Base-by-base conservation (phyloP, 2,113 vertebrate genomes). In the Ifrita kowaldi region DNA sequence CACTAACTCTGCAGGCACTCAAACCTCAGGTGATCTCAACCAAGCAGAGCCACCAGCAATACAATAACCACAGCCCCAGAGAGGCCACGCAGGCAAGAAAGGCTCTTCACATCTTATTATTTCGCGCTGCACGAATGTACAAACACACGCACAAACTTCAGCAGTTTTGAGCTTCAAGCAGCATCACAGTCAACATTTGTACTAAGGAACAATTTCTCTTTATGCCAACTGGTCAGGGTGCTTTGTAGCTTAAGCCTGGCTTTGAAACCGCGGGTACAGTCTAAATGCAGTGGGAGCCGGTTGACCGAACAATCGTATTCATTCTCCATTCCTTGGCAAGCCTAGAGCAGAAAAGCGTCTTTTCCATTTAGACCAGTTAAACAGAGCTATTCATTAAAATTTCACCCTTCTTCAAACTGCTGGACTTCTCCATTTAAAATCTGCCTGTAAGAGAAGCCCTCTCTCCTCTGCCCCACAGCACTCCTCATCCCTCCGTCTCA, bases 271-370 rank as follows among this genome's bases (percentile, higher is more conserved):
- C 12, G 56, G 23, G 82, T 68, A 32, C 84, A 93, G 92, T 89
- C 68, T 73, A 93, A 74, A 94, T 94, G 89, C 91, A 93, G 80
- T 49, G 81, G 95, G 92, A 96, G 97, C 64, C 33, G 52, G 76
- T 52, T 90, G 90, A 91, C 87, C 77, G 87, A 97, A 97, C 94
- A 93, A 97, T 90, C 91, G 33, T 95, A 94, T 96, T 97, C 95
- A 81, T 88, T 96, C 96, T 95, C 93, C 84, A 50, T 91, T 97
- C 90, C 95, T 76, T 96, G 93, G 97, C 89, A 94, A 91, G 81
- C 88, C 92, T 7, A 87, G 82, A 97, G 91, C 44, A 98, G 93
- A 97, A 97, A 59, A 95, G 95, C 27, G 17, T 89, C 97, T 95
- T 87, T 97, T 81, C 84, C 94, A 90, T 95, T 87, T 89, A 84